Base-by-base conservation (phyloP, 2,888 invertebrate genomes). In the Lochmaea capreae region DNA sequence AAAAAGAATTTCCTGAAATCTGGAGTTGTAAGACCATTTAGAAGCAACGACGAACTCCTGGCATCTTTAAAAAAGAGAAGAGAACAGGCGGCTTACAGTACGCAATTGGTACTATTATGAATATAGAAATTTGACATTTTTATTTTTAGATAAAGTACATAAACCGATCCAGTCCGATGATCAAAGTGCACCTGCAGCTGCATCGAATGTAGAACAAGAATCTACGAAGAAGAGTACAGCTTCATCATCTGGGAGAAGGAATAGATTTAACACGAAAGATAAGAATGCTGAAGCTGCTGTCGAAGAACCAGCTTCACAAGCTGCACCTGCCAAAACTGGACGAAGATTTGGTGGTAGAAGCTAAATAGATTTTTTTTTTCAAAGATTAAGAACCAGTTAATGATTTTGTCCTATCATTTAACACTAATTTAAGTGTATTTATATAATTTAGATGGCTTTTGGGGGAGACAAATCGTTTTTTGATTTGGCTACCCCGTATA, bases 21-120 rank as follows among this genome's bases (percentile, higher is more conserved):
- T 0, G 93, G 93, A 16, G 88, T 90, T 52, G 91, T 94, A 16
- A 88, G 94, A 71, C 94, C 94, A 0, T 94, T 94, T 90, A 90
- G 94, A 81, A 94, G 94, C 83, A 94, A 94, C 86, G 92, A 93
- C 73, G 94, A 94, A 81, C 89, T 94, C 42, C 87, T 94, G 62
- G 93, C 92, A 70, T 91, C 93, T 0, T 87, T 94, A 73, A 94
- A 94, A 86, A 91, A 92, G 81, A 90, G 93, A 82, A 89, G 94
- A 80, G 92, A 92, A 75, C 92, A 93, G 84, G 93, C 89, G 18
- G 91, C 91, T 78, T 90, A 89, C 85, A 90, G 91, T 90, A 88
- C 86, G 85, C 10, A 22, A 2, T 62, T 22, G 4, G 11, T 63
- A 2, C 39, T 70, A 54, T 63, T 16, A 11, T 52, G 33, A n/a